A percentile compares a stretch with the other conserved stretches of the same genome.
Evolutionary conservation across 2,888 invertebrate genomes (phyloP).

Genomic region (Lapara coniferarum): DNA sequence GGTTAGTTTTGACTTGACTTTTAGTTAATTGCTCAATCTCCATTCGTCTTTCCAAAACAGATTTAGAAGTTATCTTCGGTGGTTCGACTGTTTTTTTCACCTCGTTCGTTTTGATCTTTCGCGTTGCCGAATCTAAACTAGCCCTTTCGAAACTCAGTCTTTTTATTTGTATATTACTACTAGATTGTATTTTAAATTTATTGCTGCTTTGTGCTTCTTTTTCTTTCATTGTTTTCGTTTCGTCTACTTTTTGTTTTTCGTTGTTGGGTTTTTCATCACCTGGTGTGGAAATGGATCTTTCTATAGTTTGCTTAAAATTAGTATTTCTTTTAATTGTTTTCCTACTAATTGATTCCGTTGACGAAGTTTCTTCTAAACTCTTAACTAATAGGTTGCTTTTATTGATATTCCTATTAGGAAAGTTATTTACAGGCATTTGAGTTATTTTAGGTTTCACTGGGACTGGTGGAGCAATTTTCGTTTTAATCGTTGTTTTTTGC

Average conservation of each 20-base stretch:
- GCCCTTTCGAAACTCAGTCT: conserved; percentile 77
- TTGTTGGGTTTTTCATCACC: conserved; percentile 43
- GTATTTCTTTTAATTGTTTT: conserved; percentile 64
- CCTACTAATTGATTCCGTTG: conserved; percentile 58
- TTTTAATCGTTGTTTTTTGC: conserved; percentile 60
- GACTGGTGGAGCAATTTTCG: conserved; percentile 85
- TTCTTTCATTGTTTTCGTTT: conserved; percentile 35
- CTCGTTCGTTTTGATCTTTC: conserved; percentile 63
- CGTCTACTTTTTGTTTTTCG: conserved; percentile 35
- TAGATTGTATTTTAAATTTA: conserved; percentile 45
- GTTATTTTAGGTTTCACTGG: conserved; percentile 84
- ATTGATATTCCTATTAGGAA: conserved; percentile 47
- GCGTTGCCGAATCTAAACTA: conserved; percentile 74
- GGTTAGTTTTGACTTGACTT: conserved; percentile 54
- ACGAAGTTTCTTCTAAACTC: conserved; percentile 56
- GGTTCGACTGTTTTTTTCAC: conserved; percentile 59
- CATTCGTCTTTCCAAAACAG: conserved; percentile 75
- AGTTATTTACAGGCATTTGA: conserved; percentile 51
- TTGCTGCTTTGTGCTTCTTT: conserved; percentile 44
- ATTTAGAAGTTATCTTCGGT: conserved; percentile 67
- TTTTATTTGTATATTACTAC: conserved; percentile 74
- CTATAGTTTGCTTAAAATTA: conserved; percentile 51
- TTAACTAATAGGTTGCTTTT: conserved; percentile 45
- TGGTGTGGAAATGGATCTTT: conserved; percentile 59
- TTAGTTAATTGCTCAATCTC: conserved; percentile 75